Evolutionary conservation across 2,113 vertebrate genomes (phyloP).

Genomic region (Pyrgilauda ruficollis): DNA sequence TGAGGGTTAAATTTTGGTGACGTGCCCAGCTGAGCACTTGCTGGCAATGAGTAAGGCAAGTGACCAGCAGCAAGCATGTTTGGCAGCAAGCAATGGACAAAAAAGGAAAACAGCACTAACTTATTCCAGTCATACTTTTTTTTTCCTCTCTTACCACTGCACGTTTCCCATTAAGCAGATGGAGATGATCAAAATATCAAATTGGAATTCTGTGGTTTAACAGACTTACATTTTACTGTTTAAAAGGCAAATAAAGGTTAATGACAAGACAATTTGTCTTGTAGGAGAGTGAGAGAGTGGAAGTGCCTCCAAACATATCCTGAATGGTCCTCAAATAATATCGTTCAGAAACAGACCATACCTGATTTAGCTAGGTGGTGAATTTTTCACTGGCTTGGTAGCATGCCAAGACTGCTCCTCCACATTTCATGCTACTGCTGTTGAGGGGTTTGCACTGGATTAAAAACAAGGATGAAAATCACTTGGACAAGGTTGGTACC

Average conservation of each 20-base stretch:
- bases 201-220: background rate
- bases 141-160: background rate
- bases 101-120: background rate
- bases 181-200: background rate
- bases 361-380: background rate
- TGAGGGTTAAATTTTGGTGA: constrained; percentile 10
- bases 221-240: background rate
- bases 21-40: background rate
- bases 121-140: background rate
- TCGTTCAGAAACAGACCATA: background rate
- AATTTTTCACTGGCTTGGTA: background rate
- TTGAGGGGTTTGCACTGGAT: background rate
- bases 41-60: background rate
- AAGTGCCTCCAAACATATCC: background rate
- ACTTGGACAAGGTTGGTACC: background rate
- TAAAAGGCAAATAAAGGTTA: constrained; percentile 32
- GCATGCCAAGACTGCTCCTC: background rate
- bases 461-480: background rate
- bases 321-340: background rate
- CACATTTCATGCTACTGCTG: fast-evolving
- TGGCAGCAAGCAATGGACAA: background rate
- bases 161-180: background rate
- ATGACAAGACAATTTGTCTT: background rate
- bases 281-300: background rate
- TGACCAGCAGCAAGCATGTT: background rate